Evolutionary conservation across 1,140 invertebrate genomes (phyloP).

Genomic region (Lycorma delicatula): DNA sequence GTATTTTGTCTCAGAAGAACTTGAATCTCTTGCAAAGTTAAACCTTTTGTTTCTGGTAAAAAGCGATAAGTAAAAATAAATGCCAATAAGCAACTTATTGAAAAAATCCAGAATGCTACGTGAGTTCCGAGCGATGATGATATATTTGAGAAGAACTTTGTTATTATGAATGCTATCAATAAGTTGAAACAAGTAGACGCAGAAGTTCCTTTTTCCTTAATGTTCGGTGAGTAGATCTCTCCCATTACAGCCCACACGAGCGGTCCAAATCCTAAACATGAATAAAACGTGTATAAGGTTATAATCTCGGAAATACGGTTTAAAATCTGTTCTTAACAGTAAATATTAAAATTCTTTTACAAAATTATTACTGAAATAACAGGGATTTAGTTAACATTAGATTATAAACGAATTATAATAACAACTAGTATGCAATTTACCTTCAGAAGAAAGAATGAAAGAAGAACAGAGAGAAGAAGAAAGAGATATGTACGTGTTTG

Average conservation of each 20-base stretch:
- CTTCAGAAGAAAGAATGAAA: no score
- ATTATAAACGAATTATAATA: no score
- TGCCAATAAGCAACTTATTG: slow-evolving; percentile 53
- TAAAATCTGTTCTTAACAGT: no score
- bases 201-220: slow-evolving; percentile 64
- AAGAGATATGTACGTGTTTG: no score
- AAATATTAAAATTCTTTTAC: no score
- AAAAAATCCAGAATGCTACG: slow-evolving; percentile 71
- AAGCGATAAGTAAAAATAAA: slow-evolving; percentile 54
- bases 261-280: slow-evolving; percentile 64
- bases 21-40: slow-evolving; percentile 66
- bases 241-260: slow-evolving; percentile 78
- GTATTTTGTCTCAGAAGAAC: no score
- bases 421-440: no score
- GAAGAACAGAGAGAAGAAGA: no score
- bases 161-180: slow-evolving; percentile 68
- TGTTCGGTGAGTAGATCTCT: slow-evolving; percentile 68
- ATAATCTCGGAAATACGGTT: no score
- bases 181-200: slow-evolving; percentile 69
- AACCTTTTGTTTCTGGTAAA: slow-evolving; percentile 75
- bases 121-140: slow-evolving; percentile 50
- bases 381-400: no score
- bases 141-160: slow-evolving; percentile 59
- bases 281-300: no score
- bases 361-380: no score